These are phyloP conservation scores for Drosophila novamexicana DNA, from an alignment of 1,140 invertebrate species.

Conservation along the genomic window DNA sequence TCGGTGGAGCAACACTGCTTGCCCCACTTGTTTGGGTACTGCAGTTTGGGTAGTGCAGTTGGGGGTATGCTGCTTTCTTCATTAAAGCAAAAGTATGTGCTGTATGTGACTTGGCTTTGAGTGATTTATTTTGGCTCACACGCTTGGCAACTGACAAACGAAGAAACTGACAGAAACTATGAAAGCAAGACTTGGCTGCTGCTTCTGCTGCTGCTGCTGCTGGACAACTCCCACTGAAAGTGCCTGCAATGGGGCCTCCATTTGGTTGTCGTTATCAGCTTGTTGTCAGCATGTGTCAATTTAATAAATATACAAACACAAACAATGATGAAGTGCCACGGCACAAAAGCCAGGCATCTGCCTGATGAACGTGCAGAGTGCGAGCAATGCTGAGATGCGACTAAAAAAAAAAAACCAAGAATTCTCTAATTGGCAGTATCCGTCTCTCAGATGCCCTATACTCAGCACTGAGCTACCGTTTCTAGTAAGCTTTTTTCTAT, in stretches of 20 bases:
- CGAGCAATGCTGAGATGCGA: constrained; percentile 41
- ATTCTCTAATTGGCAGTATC: no score
- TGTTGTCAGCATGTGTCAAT: constrained; percentile 77
- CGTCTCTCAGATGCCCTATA: no score
- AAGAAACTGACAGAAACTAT: constrained; percentile 40
- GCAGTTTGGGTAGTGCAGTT: no score
- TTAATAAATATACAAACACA: constrained; percentile 77
- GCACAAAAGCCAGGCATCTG: constrained; percentile 6
- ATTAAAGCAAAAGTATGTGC: constrained; percentile 52
- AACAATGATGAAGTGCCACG: constrained; percentile 68
- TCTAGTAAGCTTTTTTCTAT: no score
- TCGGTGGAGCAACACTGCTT: constrained; percentile 12
- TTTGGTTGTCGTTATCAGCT: constrained; percentile 54
- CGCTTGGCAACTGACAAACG: constrained; percentile 30
- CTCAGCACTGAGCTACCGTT: no score
- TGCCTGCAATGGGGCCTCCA: constrained; percentile 17
- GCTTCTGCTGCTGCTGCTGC: constrained; percentile 35
- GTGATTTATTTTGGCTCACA: constrained; percentile 64
- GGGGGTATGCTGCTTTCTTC: constrained; percentile 9
- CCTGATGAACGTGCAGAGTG: constrained; percentile 10
- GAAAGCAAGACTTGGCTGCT: constrained; percentile 23
- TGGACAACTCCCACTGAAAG: background rate
- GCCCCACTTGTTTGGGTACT: no score
- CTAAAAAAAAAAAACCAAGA: constrained; percentile 48
- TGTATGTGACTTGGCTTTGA: constrained; percentile 45